phyloP scores from a whole-genome alignment of 2,797 vertebrate genomes.

The Apogon talboti region DNA sequence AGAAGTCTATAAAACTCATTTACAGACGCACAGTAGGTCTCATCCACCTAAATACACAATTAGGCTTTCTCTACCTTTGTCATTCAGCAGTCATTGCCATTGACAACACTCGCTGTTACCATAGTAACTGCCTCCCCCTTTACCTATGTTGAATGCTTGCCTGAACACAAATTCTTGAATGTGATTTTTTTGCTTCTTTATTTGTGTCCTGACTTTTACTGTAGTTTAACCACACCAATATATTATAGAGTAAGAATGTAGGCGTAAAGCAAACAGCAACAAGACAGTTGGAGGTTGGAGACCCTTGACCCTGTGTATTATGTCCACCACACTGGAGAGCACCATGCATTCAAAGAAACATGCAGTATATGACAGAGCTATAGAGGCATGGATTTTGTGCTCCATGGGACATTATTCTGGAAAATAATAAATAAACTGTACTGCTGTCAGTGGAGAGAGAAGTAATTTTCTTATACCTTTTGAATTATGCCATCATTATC shows the following conservation, averaged over 20 bases:
- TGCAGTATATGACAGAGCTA: too few relatives aligned
- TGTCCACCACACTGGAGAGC: too few relatives aligned
- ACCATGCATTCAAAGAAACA: too few relatives aligned
- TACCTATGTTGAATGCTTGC: conserved; percentile 15
- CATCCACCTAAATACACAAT: conserved; percentile 9
- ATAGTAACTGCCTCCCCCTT: conserved; percentile 42
- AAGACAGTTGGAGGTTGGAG: too few relatives aligned
- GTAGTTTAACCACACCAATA: neutral
- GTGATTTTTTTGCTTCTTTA: neutral
- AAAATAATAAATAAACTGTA: too few relatives aligned
- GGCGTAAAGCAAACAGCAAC: too few relatives aligned
- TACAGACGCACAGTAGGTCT: neutral
- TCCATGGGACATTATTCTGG: too few relatives aligned
- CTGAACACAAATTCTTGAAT: conserved; percentile 11
- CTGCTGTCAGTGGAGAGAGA: too few relatives aligned
- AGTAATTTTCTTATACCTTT: too few relatives aligned
- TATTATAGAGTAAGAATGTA: neutral
- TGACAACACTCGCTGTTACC: conserved; percentile 18
- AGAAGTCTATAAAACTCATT: neutral
- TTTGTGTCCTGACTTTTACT: neutral
- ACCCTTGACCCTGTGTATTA: too few relatives aligned
- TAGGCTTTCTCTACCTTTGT: conserved; percentile 1
- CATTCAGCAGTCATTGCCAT: conserved; percentile 4
- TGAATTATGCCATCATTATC: too few relatives aligned
- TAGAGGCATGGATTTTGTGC: too few relatives aligned